A percentile compares a stretch with the other conserved stretches of the same genome.
Evolutionary conservation across 2,113 vertebrate genomes (phyloP).

Genomic region (Odobenus rosmarus): DNA sequence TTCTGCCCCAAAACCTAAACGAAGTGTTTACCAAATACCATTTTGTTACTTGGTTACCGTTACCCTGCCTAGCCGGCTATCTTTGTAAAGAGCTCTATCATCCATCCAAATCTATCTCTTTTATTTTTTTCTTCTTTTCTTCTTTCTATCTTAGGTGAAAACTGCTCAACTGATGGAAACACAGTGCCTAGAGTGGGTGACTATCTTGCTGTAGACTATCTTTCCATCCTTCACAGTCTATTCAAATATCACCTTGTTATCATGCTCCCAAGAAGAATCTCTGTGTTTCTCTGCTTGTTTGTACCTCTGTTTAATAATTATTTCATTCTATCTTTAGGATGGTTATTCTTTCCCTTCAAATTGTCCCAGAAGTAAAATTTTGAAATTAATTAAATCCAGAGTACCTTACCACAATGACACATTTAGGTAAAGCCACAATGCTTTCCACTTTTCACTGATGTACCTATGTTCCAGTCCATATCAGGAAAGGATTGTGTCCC

Average conservation of each 20-base stretch:
- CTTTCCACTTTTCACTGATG: not conserved
- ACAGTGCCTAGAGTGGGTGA: not conserved
- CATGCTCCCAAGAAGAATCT: not conserved
- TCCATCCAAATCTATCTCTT: not conserved
- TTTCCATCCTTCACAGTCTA: not conserved
- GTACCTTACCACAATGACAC: not conserved
- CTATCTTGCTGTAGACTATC: not conserved
- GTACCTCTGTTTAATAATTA: not conserved
- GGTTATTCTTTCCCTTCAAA: not conserved
- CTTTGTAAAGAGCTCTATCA: conserved; percentile 3
- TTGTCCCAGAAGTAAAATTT: not conserved
- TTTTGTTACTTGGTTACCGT: conserved; percentile 4
- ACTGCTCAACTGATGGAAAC: not conserved
- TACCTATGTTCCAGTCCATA: not conserved
- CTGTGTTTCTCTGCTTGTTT: not conserved
- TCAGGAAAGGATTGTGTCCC: not conserved
- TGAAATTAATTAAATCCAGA: conserved; percentile 19
- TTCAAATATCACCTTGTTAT: not conserved
- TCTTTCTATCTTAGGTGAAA: conserved; percentile 31
- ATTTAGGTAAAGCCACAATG: not conserved
- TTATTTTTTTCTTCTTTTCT: not conserved
- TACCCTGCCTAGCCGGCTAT: not conserved
- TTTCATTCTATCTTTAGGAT: not conserved
- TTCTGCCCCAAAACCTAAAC: not conserved
- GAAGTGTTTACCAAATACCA: conserved; percentile 45